Percentiles rank a stretch among this genome's conserved stretches.
Conservation (phyloP, 2,888 invertebrate genomes). For the Leptarthrus brevirostris region DNA sequence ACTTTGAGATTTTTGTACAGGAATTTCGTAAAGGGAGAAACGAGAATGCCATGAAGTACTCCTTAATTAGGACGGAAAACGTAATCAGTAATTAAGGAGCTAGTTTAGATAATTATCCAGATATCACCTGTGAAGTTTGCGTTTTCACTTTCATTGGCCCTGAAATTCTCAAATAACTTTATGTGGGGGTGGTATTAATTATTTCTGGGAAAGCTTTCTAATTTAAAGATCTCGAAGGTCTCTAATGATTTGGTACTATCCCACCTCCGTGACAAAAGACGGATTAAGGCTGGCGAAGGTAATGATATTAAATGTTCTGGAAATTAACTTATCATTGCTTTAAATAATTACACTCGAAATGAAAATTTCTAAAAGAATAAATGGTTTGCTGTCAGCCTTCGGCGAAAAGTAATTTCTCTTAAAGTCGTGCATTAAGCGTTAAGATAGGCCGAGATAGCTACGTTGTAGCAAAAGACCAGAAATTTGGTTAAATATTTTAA, state of each 20-base stretch:
- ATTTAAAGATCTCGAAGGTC: neutral
- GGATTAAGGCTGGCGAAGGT: neutral
- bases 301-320: neutral
- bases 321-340: neutral
- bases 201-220: neutral
- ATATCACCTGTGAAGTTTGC: slow-evolving; percentile 20
- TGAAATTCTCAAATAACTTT: neutral
- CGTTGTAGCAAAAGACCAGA: no score
- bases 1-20: slow-evolving; percentile 1
- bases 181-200: neutral
- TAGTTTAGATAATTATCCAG: slow-evolving; percentile 19
- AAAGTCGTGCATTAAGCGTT: no score
- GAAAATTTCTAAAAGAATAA: no score
- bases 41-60: neutral
- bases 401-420: no score
- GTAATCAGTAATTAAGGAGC: slow-evolving; percentile 1
- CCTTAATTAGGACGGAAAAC: slow-evolving; percentile 9
- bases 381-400: no score
- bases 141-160: neutral
- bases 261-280: neutral
- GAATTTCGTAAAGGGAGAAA: neutral
- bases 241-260: neutral
- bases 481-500: no score
- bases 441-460: no score
- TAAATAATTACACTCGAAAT: neutral